phyloP scores from a whole-genome alignment of 2,113 vertebrate genomes.

The Tragelaphus imberbis region DNA sequence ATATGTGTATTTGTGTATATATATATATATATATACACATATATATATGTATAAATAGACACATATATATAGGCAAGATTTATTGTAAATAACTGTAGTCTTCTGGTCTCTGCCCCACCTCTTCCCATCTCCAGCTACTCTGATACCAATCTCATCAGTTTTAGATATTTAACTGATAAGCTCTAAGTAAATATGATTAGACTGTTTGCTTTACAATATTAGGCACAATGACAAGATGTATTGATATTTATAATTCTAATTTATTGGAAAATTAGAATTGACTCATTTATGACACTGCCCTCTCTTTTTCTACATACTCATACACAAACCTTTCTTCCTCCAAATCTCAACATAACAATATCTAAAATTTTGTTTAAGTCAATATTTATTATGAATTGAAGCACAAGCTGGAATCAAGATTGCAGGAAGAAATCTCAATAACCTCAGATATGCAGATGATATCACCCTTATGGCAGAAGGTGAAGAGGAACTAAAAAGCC shows the following conservation, averaged over 20 bases:
- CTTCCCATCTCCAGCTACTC: not conserved
- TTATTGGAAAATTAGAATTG: not conserved
- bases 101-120: not conserved
- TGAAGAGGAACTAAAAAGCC: too few species aligned
- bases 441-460: too few species aligned
- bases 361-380: not conserved
- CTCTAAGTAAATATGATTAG: not conserved
- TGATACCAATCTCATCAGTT: not conserved
- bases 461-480: too few species aligned
- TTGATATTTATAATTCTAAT: not conserved
- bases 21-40: not conserved
- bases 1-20: too few species aligned
- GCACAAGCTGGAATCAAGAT: too few species aligned
- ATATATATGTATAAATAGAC: not conserved
- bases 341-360: not conserved
- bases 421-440: too few species aligned
- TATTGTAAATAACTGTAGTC: not conserved
- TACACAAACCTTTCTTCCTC: not conserved
- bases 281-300: not conserved
- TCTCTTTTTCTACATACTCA: not conserved
- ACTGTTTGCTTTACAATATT: not conserved
- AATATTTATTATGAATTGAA: not conserved
- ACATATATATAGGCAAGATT: not conserved
- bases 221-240: not conserved
- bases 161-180: not conserved